These are phyloP conservation scores for Macaca fascicularis DNA, from an alignment of 2,113 vertebrate species.

Conservation along the genomic window T2T-MFA8v1.1 NC_088388.1:47924001-47924500, in stretches of 20 bases:
- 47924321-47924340: background rate
- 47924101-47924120: background rate
- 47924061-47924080: background rate
- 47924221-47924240: background rate
- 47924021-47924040: background rate
- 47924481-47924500: background rate
- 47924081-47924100: background rate
- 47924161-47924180: background rate
- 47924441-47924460: background rate
- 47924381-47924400: background rate
- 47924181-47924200: background rate
- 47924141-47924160: background rate
- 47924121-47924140: background rate
- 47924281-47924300: background rate
- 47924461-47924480: background rate
- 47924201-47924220: background rate
- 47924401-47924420: background rate
- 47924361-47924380: background rate
- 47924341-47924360: background rate
- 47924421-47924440: background rate
- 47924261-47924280: background rate
- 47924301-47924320: background rate
- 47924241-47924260: background rate
- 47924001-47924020: background rate
- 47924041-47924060: background rate